A percentile compares a stretch with the other conserved stretches of the same genome.
Evolutionary conservation across 2,797 vertebrate species (phyloP).

Genomic region (Chaunax sp.): DNA sequence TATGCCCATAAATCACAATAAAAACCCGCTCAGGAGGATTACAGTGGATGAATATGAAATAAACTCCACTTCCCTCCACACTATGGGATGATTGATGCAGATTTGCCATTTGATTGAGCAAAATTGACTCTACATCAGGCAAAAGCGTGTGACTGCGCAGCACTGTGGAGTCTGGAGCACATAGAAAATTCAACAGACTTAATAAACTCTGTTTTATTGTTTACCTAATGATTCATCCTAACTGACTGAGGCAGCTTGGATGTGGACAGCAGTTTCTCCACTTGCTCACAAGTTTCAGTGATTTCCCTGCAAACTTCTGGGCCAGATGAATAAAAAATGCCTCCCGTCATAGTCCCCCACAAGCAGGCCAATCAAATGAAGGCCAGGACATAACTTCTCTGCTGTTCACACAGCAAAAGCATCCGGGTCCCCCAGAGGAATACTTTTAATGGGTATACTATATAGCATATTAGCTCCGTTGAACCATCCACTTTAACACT

Average conservation of each 20-base stretch:
- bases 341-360: slow-evolving; percentile 30
- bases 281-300: slow-evolving; percentile 36
- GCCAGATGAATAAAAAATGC: slow-evolving; percentile 43
- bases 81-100: not conserved
- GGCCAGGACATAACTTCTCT: slow-evolving; percentile 28
- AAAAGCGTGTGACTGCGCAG: not conserved
- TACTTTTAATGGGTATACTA: slow-evolving; percentile 62
- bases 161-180: not conserved
- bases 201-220: slow-evolving; percentile 31
- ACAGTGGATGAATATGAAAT: slow-evolving; percentile 13
- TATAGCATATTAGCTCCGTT: too few relatives aligned
- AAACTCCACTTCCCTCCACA: not conserved
- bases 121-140: not conserved
- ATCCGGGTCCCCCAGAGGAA: slow-evolving; percentile 37
- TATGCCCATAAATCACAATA: slow-evolving; percentile 12
- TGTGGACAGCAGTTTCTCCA: slow-evolving; percentile 33
- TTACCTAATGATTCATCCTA: slow-evolving; percentile 32
- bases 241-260: slow-evolving; percentile 49
- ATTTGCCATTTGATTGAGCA: not conserved
- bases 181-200: slow-evolving; percentile 2
- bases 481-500: too few relatives aligned
- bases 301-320: slow-evolving; percentile 37
- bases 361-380: slow-evolving; percentile 35
- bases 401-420: slow-evolving; percentile 43
- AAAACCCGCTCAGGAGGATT: slow-evolving; percentile 10